Conservation (phyloP, 2,113 vertebrate genomes). For the Hoplias malabaricus region DNA sequence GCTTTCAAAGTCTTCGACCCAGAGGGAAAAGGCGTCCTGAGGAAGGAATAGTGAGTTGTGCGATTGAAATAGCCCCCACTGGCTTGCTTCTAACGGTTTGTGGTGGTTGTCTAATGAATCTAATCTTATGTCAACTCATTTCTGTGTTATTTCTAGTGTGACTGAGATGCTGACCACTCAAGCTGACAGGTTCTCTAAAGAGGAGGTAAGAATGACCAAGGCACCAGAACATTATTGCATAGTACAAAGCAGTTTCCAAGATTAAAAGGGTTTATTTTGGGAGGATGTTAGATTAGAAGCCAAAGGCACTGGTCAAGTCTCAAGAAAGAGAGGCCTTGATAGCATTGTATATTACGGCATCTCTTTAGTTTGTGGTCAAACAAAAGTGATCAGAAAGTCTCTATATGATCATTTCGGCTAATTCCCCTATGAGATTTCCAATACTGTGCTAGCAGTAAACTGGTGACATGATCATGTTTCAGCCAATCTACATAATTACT, state of each 20-base stretch:
- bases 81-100: neutral
- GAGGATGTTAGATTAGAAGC: neutral
- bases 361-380: too few species aligned
- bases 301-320: too few species aligned
- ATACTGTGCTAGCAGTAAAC: too few species aligned
- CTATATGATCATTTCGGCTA: too few species aligned
- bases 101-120: neutral
- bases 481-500: too few species aligned
- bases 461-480: too few species aligned
- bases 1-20: conserved; percentile 67
- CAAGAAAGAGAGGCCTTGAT: neutral
- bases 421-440: too few species aligned
- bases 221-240: neutral
- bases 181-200: conserved; percentile 88
- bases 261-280: neutral
- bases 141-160: conserved; percentile 71
- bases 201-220: conserved; percentile 78
- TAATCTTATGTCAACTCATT: neutral
- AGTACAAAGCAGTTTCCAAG: neutral
- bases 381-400: too few species aligned
- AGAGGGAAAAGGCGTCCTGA: conserved; percentile 71
- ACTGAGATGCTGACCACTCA: conserved; percentile 95
- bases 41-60: conserved; percentile 89
- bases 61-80: too few species aligned
- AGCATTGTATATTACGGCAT: too few species aligned